Base-by-base conservation (phyloP, 2,888 invertebrate species). In the Perizoma flavofasciatum region DNA sequence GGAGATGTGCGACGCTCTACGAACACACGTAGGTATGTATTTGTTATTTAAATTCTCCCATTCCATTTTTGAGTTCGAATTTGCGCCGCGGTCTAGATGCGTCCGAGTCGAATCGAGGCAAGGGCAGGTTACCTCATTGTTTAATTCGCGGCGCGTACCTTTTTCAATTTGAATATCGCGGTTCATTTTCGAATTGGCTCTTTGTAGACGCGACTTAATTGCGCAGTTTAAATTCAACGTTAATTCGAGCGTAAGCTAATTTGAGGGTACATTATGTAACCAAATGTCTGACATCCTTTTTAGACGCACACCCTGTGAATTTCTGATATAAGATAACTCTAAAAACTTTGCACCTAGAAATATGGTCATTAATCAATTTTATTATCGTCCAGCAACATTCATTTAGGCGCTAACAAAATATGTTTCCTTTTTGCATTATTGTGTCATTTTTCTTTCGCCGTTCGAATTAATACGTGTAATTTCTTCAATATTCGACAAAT, bases 121-220 rank as follows among this genome's bases (percentile, higher is more conserved):
- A 72, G 72, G 78, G 77, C 79, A 75, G 78, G 75, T 75, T 75
- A 77, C 74, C 52, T 79, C 85, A 86, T 88, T 86, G 88, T 87
- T 84, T 88, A 83, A 91, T 91, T 89, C 91, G 79, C 70, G 63
- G 67, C 87, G 88, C 91, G 91, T 90, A 79, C 83, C 85, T 84
- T 85, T 89, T 89, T 87, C 88, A 90, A 91, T 91, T 90, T 89
- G 86, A 91, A 90, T 88, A 89, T 85, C 86, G 86, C 84, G 85
- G 88, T 88, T 89, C 87, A 88, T 89, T 89, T 88, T 88, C 84
- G 83, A 84, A 88, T 88, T 83, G 85, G 84, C 85, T 85, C 85
- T 86, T 83, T 86, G 88, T 88, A 86, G 88, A 85, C 83, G 85
- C 79, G 81, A 81, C 80, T 84, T 89, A 90, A 91, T 90, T 86